Conservation (phyloP, 2,888 invertebrate genomes). For the Alentia gelatinosa region DNA sequence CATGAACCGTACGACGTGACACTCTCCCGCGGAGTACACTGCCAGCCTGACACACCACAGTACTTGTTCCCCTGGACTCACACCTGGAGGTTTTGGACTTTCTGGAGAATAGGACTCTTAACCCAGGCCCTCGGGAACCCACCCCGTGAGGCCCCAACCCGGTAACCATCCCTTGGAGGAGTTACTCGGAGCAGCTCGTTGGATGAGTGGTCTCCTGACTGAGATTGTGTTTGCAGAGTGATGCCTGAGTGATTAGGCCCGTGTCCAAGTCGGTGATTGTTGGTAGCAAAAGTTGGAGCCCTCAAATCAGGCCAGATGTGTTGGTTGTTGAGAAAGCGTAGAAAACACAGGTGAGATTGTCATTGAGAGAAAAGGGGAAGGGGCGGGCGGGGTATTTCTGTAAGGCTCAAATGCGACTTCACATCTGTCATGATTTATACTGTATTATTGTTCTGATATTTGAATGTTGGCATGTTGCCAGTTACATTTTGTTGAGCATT, state of each 20-base stretch:
- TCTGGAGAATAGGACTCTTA: too few species aligned
- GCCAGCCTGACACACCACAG: not conserved
- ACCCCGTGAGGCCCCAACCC: not conserved
- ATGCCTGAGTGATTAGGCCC: too few species aligned
- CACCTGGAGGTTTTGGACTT: not conserved
- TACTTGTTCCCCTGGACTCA: not conserved
- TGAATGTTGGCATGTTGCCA: too few species aligned
- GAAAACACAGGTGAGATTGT: not conserved
- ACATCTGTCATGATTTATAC: too few species aligned
- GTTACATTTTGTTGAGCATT: not conserved
- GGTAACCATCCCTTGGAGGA: not conserved
- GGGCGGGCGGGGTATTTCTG: too few species aligned
- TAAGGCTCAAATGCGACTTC: too few species aligned
- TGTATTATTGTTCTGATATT: too few species aligned
- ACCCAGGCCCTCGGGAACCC: not conserved
- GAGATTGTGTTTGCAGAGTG: too few species aligned
- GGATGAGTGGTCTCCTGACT: too few species aligned
- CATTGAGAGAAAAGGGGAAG: too few species aligned
- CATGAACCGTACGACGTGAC: not conserved
- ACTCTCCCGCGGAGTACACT: not conserved
- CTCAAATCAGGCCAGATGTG: not conserved
- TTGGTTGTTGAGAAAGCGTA: constrained; percentile 28
- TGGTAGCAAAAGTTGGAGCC: not conserved
- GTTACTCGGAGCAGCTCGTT: too few species aligned
- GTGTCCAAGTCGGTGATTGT: too few species aligned